Evolutionary conservation across 2,888 invertebrate genomes (phyloP), one percentile per base, ranked within the genome.

Genomic region (Mythimna lalbum): DNA sequence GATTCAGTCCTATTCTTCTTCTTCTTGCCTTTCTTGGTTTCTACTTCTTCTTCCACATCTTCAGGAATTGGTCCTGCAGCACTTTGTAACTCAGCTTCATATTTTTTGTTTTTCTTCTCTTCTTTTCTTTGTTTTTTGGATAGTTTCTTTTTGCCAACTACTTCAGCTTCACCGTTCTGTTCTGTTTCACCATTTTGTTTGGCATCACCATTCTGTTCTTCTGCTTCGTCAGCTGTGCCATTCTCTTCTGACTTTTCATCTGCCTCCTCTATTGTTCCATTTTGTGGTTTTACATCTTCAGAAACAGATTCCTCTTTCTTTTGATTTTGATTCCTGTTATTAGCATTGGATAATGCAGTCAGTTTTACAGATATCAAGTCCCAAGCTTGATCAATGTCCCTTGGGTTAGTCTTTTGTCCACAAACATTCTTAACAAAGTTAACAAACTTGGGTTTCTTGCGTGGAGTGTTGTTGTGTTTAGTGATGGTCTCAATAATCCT

Each of bases 381-480:
- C 97, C 98, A 98, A 4, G 97, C 97, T 71, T 97, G 96, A 81
- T 97, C 97, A 63, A 97, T 96, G 65, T 97, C 96, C 56, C 92
- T 90, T 62, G 92, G 91, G 82, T 96, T 96, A 53, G 97, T 93
- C 89, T 96, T 96, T 84, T 97, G 93, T 49, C 97, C 96, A 69
- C 96, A 95, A 88, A 96, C 96, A 93, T 96, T 98, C 86, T 96
- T 96, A 0, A 98, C 96, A 91, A 98, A 98, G 91, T 98, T 98
- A 83, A 97, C 91, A 89, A 99, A 99, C 90, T 98, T 99, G 0
- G 96, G 96, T 91, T 98, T 98, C 92, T 98, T 99, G 31, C 98
- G 96, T 6, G 99, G 99, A 82, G 99, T 97, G 89, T 99, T 99
- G 53, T 97, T 97, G 88, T 97, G 97, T 64, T 96, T 97, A 65